These are phyloP conservation scores for Prionailurus viverrinus DNA, from an alignment of 2,113 vertebrate species.

Conservation along the genomic window DNA sequence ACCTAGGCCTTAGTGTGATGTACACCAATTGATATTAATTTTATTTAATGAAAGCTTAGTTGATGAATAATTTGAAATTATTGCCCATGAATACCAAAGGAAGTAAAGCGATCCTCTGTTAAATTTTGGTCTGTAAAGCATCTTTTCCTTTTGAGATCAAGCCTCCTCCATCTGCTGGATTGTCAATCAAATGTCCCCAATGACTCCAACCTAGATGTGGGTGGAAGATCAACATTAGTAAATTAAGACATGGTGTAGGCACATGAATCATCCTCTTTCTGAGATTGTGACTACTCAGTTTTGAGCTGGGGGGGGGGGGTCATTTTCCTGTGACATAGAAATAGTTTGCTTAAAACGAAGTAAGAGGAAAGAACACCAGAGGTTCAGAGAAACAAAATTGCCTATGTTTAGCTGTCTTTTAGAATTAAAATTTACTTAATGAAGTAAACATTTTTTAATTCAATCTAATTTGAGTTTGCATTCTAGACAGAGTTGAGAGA, in stretches of 20 bases:
- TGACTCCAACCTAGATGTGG: not conserved
- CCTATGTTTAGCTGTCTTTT: not conserved
- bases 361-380: not conserved
- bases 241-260: not conserved
- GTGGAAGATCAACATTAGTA: not conserved
- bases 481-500: not conserved
- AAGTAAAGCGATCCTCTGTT: not conserved
- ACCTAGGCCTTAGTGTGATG: not conserved
- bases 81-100: not conserved
- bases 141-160: not conserved
- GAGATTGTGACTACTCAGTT: not conserved
- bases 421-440: not conserved
- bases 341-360: not conserved
- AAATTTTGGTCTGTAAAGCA: not conserved
- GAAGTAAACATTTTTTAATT: not conserved
- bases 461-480: not conserved
- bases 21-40: not conserved
- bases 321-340: not conserved
- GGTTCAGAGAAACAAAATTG: not conserved
- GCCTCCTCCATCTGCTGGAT: not conserved
- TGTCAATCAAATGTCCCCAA: not conserved
- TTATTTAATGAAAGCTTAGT: not conserved
- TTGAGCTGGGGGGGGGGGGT: not conserved
- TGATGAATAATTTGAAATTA: constrained; percentile 28
- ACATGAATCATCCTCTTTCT: not conserved